Evolutionary conservation across 2,113 vertebrate genomes (phyloP).

Genomic region (Tenebrosternarchus preto): DNA sequence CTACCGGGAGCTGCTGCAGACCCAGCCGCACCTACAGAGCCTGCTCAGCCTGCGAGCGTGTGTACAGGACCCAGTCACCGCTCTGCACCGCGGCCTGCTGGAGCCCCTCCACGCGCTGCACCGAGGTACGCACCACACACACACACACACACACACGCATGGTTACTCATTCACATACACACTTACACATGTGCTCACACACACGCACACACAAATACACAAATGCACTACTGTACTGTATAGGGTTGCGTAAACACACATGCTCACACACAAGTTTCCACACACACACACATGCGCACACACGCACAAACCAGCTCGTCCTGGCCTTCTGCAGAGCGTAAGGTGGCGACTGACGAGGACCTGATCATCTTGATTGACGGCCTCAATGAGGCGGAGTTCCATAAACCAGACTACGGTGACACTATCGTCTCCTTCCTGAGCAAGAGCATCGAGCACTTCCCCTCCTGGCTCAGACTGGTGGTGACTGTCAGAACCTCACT

Average conservation of each 20-base stretch:
- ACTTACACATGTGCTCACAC: neutral
- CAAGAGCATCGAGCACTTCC: constrained; percentile 87
- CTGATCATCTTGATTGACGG: constrained; percentile 87
- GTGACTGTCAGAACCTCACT: constrained; percentile 88
- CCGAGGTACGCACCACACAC: constrained; percentile 72
- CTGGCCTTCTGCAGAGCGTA: constrained; percentile 74
- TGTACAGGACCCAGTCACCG: constrained; percentile 55
- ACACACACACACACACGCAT: neutral
- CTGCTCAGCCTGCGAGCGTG: constrained; percentile 66
- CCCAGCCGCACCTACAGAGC: constrained; percentile 85
- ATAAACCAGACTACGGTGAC: constrained; percentile 88
- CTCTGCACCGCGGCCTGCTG: constrained; percentile 69
- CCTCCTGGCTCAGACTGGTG: constrained; percentile 85
- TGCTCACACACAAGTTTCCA: neutral
- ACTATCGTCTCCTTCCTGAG: constrained; percentile 87
- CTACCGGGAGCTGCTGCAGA: constrained; percentile 82
- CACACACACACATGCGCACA: too few relatives aligned
- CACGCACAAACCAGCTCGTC: too few relatives aligned
- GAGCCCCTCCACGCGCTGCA: constrained; percentile 85
- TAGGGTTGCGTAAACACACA: too few relatives aligned
- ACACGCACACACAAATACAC: neutral
- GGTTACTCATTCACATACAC: neutral
- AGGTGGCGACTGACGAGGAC: constrained; percentile 84
- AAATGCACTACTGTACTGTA: too few relatives aligned
- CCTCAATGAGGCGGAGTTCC: constrained; percentile 88